A percentile compares a stretch with the other conserved stretches of the same genome.
Evolutionary conservation across 1,140 invertebrate species (phyloP).

Genomic region (Stenopsyche tienmushanensis): DNA sequence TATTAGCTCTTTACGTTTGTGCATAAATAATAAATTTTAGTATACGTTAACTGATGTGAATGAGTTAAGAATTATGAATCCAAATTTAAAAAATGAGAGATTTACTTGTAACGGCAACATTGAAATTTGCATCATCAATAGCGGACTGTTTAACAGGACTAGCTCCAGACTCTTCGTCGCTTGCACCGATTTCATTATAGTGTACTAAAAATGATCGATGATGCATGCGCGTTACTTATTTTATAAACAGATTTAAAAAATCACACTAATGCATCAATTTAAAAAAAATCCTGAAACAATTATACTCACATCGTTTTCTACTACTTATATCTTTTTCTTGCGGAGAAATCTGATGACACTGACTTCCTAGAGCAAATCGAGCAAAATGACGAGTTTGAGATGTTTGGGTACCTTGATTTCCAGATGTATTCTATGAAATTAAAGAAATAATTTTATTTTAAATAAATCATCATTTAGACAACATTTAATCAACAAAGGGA

Average conservation of each 20-base stretch:
- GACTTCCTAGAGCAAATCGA: conserved; percentile 21
- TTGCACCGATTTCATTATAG: conserved; percentile 12
- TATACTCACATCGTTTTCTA: conserved; percentile 28
- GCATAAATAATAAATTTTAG: too few species aligned
- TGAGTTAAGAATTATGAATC: background rate
- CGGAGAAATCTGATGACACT: conserved; percentile 1
- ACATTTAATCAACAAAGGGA: background rate
- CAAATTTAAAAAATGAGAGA: background rate
- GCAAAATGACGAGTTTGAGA: conserved; percentile 36
- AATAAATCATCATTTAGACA: background rate
- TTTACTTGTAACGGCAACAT: conserved; percentile 13
- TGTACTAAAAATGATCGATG: conserved; percentile 17
- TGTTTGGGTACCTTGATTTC: background rate
- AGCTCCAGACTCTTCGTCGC: conserved; percentile 29
- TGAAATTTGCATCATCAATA: conserved; percentile 3
- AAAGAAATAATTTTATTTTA: conserved; percentile 1
- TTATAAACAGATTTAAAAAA: background rate
- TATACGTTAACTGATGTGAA: background rate
- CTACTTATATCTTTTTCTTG: conserved; percentile 11
- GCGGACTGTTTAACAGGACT: conserved; percentile 16
- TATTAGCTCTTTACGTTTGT: background rate
- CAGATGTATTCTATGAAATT: conserved; percentile 1
- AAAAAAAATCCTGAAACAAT: too few species aligned
- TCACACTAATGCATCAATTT: background rate
- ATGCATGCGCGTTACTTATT: background rate